Conservation (phyloP, 2,797 vertebrate species). For the Gastrophryne carolinensis region DNA sequence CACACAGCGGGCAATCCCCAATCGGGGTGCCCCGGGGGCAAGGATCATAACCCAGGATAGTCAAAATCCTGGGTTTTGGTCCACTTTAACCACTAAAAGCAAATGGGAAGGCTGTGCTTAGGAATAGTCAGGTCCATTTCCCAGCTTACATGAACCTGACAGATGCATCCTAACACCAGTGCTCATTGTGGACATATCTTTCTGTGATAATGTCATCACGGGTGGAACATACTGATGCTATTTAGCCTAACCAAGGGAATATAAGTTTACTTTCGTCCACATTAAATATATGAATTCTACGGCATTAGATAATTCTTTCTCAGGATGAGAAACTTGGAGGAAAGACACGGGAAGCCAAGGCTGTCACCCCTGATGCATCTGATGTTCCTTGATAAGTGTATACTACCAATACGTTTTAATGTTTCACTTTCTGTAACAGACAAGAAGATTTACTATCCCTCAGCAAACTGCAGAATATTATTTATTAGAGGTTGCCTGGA, state of each 20-base stretch:
- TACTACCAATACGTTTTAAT: conserved; percentile 34
- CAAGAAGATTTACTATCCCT: conserved; percentile 44
- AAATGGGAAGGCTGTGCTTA: too few species aligned
- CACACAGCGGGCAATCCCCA: too few species aligned
- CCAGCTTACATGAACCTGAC: too few species aligned
- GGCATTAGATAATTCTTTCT: background rate
- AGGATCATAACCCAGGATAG: too few species aligned
- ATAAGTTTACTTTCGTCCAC: background rate
- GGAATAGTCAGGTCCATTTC: too few species aligned
- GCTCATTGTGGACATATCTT: too few species aligned
- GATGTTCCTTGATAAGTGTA: conserved; percentile 10
- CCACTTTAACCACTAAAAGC: too few species aligned
- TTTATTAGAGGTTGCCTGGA: conserved; percentile 47
- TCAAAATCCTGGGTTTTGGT: too few species aligned
- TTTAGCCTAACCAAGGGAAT: background rate
- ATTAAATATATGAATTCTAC: background rate
- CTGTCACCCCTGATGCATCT: background rate
- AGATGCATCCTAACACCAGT: too few species aligned
- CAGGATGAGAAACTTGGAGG: conserved; percentile 7
- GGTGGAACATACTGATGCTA: background rate
- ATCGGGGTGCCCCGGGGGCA: too few species aligned
- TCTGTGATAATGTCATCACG: too few species aligned
- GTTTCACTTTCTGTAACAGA: conserved; percentile 41
- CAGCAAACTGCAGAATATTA: conserved; percentile 35
- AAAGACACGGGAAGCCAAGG: conserved; percentile 7